Percentiles rank a stretch among this genome's conserved stretches.
Conservation (phyloP, 2,797 vertebrate genomes). For the Eleutherodactylus coqui region DNA sequence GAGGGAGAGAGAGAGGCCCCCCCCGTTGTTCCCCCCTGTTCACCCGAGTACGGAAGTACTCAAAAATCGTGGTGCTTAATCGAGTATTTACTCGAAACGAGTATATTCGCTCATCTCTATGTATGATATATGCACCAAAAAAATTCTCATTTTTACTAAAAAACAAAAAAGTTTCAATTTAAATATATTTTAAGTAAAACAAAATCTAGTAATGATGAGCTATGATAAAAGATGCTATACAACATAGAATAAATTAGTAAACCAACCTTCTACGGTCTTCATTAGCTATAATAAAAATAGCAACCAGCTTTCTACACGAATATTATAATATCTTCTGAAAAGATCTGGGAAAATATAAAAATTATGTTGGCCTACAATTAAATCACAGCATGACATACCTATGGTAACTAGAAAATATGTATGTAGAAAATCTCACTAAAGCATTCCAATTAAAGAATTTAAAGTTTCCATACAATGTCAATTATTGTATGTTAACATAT, state of each 20-base stretch:
- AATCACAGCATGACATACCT: background rate
- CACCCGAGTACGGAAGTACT: no score
- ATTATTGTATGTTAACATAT: no score
- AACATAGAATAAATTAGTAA: background rate
- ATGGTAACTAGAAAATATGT: background rate
- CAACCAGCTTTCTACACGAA: background rate
- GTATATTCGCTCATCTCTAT: no score
- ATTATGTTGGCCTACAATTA: background rate
- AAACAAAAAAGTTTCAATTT: no score
- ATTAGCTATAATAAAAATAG: constrained; percentile 13
- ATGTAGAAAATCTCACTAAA: background rate
- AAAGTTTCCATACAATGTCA: background rate
- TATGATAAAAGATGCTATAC: background rate
- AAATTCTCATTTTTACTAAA: no score
- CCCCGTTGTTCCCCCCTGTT: no score
- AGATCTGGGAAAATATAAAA: background rate
- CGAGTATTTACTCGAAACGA: no score
- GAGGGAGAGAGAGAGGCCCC: no score
- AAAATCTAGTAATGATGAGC: background rate
- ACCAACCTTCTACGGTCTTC: background rate
- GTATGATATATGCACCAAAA: no score
- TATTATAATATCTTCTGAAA: background rate
- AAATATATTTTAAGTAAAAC: no score
- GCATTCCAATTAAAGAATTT: background rate
- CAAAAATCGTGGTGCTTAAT: no score